Evolutionary conservation across 2,113 vertebrate genomes (phyloP).

Genomic region (Hassar affinis): DNA sequence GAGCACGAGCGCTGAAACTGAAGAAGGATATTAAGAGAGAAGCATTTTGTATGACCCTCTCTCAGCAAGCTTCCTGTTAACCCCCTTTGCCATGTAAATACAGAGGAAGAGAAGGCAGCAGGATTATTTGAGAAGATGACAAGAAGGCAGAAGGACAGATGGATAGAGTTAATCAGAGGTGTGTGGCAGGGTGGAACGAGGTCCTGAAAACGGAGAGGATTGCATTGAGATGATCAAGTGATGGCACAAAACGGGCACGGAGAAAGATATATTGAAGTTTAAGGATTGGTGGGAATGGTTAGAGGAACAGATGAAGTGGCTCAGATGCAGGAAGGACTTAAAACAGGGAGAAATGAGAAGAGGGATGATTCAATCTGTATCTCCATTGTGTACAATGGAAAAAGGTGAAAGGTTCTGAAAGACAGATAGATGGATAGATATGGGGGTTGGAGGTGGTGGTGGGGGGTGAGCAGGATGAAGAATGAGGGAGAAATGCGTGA

Average conservation of each 20-base stretch:
- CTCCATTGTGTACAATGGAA: not conserved
- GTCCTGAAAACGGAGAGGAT: slow-evolving; percentile 52
- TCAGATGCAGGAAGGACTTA: slow-evolving; percentile 36
- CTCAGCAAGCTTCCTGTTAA: slow-evolving; percentile 56
- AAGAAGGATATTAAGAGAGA: slow-evolving; percentile 70
- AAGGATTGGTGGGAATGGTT: slow-evolving; percentile 56
- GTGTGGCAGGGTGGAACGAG: slow-evolving; percentile 9
- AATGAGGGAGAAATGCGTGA: not conserved
- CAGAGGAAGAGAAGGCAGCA: slow-evolving; percentile 55
- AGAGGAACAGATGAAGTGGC: slow-evolving; percentile 51
- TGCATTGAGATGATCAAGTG: slow-evolving; percentile 41
- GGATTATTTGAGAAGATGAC: slow-evolving; percentile 59
- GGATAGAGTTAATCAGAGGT: slow-evolving; percentile 5
- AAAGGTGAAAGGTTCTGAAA: slow-evolving; percentile 13
- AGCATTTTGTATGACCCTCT: slow-evolving; percentile 66
- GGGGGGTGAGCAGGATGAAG: not conserved
- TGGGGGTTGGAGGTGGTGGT: too few relatives aligned
- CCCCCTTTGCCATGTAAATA: slow-evolving; percentile 71
- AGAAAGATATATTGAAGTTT: slow-evolving; percentile 64
- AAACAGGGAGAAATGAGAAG: slow-evolving; percentile 21
- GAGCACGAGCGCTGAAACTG: slow-evolving; percentile 57
- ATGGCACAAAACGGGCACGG: slow-evolving; percentile 40
- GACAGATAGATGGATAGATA: too few relatives aligned
- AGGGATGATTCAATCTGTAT: not conserved
- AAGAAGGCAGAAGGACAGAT: slow-evolving; percentile 2